Conservation (phyloP, 2,113 vertebrate genomes). For the Anser cygnoides region DNA sequence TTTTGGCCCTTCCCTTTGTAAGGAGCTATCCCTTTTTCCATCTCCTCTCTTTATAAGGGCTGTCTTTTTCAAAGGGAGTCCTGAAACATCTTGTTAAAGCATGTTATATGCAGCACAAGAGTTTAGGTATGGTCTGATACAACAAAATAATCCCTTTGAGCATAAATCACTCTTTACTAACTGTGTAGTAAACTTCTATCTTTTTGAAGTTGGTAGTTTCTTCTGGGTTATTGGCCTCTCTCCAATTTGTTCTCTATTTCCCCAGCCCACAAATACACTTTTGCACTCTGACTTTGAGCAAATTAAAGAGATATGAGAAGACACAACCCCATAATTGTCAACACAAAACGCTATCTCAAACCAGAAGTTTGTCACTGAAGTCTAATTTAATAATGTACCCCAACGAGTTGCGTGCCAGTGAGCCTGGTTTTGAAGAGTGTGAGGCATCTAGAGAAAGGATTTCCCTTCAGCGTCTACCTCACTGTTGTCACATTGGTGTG, state of each 20-base stretch:
- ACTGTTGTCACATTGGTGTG: fast-evolving
- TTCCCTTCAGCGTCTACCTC: background rate
- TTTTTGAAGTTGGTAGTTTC: slow-evolving; percentile 23
- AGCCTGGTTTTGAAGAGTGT: fast-evolving
- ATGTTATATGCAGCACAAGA: background rate
- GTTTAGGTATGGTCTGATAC: background rate
- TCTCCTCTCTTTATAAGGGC: background rate
- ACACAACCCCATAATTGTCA: fast-evolving
- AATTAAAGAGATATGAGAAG: background rate
- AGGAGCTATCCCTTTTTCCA: background rate
- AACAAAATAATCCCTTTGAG: background rate
- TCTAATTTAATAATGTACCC: fast-evolving
- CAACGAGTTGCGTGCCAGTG: fast-evolving
- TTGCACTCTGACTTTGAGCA: background rate
- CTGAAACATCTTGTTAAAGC: slow-evolving; percentile 44
- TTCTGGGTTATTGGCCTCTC: background rate
- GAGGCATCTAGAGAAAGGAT: background rate
- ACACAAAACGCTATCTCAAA: fast-evolving
- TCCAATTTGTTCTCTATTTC: slow-evolving; percentile 18
- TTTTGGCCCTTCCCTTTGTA: slow-evolving; percentile 13
- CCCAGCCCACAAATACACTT: background rate
- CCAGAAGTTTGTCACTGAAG: fast-evolving
- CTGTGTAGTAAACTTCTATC: background rate
- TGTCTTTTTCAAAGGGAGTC: slow-evolving; percentile 48
- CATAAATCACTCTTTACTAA: slow-evolving; percentile 27